Base-by-base conservation (phyloP, 2,113 vertebrate genomes). In the Gymnorhina tibicen region DNA sequence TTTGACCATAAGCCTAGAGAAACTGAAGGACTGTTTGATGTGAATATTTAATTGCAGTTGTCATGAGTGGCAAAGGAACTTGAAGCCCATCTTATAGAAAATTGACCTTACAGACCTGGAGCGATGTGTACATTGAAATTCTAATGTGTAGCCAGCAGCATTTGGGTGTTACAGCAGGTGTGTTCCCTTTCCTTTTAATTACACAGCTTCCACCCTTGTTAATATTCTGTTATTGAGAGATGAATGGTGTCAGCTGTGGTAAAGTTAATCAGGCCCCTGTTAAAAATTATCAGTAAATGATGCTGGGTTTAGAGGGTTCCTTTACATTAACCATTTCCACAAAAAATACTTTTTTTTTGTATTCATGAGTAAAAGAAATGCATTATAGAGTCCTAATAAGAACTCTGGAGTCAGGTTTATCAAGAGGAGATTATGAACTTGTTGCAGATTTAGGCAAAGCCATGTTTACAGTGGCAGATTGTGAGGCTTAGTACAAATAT, bases 101-200 rank as follows among this genome's bases (percentile, higher is more conserved):
- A 44, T 13, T 67, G 67, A 73, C 70, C 46, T 89, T 27, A 16
- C 1, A 78, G 60, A 22, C n/a, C 49, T 27, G 23, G 19, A 75
- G 41, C n/a, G 37, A 28, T 30, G 23, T 56, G 9, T 13, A 2
- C 0, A 0, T 42, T 53, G 78, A 80, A 69, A 74, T 52, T 39
- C 30, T 22, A 11, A 16, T 4, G 33, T 18, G 8, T 2, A 72
- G 53, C 24, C 58, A 62, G 63, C 10, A 27, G 44, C 58, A 22
- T 22, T 50, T 26, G 77, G 55, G 23, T 77, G 39, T 60, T 81
- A 33, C 3, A 84, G 82, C 92, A 92, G 90, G 76, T 88, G 79
- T 91, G 85, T 59, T 93, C 22, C 7, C 63, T 74, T 80, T 53
- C 50, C 59, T 74, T 88, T 69, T 80, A 77, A 95, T 96, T 95